Evolutionary conservation across 2,888 invertebrate genomes (phyloP).

Genomic region (Gastrophysa polygoni): DNA sequence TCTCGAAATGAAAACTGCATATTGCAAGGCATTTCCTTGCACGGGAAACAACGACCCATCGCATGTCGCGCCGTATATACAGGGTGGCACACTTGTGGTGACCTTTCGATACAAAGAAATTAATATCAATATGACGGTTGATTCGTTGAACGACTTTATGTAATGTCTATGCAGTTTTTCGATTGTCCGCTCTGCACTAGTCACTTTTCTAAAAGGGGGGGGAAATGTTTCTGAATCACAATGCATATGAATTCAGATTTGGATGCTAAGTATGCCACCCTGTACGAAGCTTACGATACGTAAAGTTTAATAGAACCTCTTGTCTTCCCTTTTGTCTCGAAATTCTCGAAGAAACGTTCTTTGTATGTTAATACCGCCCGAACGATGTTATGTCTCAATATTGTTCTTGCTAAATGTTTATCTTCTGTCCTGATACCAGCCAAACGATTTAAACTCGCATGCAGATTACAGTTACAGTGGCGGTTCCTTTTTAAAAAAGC

Average conservation of each 20-base stretch:
- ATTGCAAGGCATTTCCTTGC: not conserved
- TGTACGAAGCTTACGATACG: not conserved
- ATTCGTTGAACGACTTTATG: no score
- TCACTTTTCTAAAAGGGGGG: no score
- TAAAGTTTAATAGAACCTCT: not conserved
- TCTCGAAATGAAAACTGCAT: not conserved
- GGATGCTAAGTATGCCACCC: no score
- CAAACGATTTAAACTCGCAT: not conserved
- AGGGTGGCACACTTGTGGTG: not conserved
- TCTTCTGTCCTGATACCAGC: not conserved
- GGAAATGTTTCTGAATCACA: no score
- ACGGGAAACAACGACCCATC: not conserved
- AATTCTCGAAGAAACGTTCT: slow-evolving; percentile 5
- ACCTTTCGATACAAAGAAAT: no score
- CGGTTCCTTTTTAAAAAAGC: no score
- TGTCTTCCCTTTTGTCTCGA: not conserved
- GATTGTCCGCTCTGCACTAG: no score
- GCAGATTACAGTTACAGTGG: no score
- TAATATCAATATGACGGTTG: no score
- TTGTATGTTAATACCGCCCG: slow-evolving; percentile 9
- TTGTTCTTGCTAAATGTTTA: slow-evolving; percentile 15
- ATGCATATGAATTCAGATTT: no score
- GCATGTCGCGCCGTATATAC: not conserved
- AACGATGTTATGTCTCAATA: slow-evolving; percentile 17
- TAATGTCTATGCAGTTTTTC: no score